Conservation (phyloP, 2,797 vertebrate species). For the Myotis findleyi region DNA sequence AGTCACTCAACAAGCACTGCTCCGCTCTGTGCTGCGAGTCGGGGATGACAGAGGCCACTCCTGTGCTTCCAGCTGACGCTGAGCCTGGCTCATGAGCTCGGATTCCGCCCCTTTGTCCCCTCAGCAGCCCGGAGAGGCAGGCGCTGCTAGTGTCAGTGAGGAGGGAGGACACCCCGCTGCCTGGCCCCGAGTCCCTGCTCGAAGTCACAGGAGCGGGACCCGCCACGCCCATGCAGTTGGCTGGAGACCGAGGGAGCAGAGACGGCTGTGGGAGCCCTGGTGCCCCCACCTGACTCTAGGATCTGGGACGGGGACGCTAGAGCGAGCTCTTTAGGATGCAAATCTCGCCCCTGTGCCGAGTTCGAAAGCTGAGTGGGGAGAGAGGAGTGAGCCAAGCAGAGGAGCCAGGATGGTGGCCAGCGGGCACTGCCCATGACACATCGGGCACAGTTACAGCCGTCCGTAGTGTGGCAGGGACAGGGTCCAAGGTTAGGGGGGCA, state of each 20-base stretch:
- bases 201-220: rapidly evolving
- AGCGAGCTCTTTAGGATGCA: neutral
- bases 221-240: rapidly evolving
- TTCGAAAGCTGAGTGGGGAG: no score
- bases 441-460: rapidly evolving
- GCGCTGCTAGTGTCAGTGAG: rapidly evolving
- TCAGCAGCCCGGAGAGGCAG: rapidly evolving
- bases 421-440: neutral
- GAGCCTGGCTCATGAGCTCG: neutral
- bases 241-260: neutral
- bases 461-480: neutral
- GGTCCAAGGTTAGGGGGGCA: neutral
- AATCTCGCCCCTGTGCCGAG: no score
- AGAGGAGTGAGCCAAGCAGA: neutral
- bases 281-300: neutral
- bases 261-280: neutral
- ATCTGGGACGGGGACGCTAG: neutral
- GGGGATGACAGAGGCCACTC: rapidly evolving
- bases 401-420: neutral
- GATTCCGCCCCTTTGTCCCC: neutral
- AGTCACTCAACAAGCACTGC: neutral
- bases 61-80: rapidly evolving
- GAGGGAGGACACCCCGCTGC: neutral
- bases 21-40: neutral
- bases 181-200: neutral